Evolutionary conservation across 2,888 invertebrate genomes (phyloP).

Genomic region (Mesorhabditis sp.): DNA sequence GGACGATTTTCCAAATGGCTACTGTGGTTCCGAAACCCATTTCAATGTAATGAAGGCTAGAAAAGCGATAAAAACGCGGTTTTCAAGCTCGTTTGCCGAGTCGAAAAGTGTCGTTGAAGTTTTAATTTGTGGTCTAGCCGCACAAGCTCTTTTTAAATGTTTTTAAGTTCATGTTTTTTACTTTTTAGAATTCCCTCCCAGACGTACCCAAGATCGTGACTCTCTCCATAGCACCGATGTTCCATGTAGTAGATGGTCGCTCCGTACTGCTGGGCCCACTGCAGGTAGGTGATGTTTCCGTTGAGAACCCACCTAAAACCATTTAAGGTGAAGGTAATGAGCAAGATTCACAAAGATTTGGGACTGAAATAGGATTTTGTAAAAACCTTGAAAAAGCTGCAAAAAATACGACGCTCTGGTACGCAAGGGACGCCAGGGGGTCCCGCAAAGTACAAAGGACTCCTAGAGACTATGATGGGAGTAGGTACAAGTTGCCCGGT

Average conservation of each 20-base stretch:
- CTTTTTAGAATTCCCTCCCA: too few species aligned
- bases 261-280: slow-evolving; percentile 58
- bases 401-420: too few species aligned
- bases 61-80: too few species aligned
- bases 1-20: not conserved
- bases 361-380: too few species aligned
- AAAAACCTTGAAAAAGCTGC: too few species aligned
- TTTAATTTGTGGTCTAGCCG: not conserved
- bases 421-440: too few species aligned
- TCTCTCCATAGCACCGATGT: slow-evolving; percentile 88
- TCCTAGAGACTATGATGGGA: too few species aligned
- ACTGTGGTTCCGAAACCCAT: not conserved
- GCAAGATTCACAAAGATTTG: too few species aligned
- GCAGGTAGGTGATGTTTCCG: slow-evolving; percentile 25
- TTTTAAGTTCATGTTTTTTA: slow-evolving; percentile 6
- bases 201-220: slow-evolving; percentile 63
- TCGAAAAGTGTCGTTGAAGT: not conserved
- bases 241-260: slow-evolving; percentile 83
- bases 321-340: too few species aligned
- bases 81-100: too few species aligned
- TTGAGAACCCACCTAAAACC: slow-evolving; percentile 24
- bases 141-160: not conserved
- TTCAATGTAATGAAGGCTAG: not conserved
- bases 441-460: too few species aligned
- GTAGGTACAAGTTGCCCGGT: too few species aligned